Evolutionary conservation across 1,140 invertebrate species (phyloP).

Genomic region (Drosophila pseudoananassae): DNA sequence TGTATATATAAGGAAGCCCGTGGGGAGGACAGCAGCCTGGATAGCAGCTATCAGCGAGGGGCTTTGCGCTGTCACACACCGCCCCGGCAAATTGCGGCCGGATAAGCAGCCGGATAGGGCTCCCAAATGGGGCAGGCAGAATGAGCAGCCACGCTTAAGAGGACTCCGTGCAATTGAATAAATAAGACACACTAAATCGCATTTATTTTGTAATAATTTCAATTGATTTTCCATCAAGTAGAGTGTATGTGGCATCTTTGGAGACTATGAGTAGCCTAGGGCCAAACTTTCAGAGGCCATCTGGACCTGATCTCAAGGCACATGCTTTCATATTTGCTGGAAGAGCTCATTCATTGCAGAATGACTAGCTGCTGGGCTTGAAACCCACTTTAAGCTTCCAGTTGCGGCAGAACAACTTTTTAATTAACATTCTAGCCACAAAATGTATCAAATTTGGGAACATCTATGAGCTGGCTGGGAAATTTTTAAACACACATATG

Average conservation of each 20-base stretch:
- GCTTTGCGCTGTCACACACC: conserved; percentile 71
- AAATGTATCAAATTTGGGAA: conserved; percentile 29
- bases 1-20: conserved; percentile 33
- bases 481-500: conserved; percentile 13
- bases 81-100: conserved; percentile 60
- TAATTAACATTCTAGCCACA: conserved; percentile 45
- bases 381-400: conserved; percentile 12
- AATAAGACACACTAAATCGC: conserved; percentile 73
- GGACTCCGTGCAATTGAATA: conserved; percentile 67
- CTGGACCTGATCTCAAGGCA: conserved; percentile 15
- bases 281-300: conserved; percentile 7
- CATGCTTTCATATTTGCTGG: background rate
- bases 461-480: background rate
- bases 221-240: conserved; percentile 48
- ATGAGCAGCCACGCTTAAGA: conserved; percentile 49
- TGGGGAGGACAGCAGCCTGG: conserved; percentile 11
- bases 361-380: background rate
- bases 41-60: conserved; percentile 65
- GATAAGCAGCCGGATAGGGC: conserved; percentile 31
- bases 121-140: conserved; percentile 33
- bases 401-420: conserved; percentile 37
- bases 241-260: background rate
- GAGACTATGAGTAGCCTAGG: background rate
- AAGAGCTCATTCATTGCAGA: conserved; percentile 3
- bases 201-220: conserved; percentile 75